These are phyloP conservation scores for Nettapus auritus DNA, from an alignment of 2,113 vertebrate species.

Conservation along the genomic window DNA sequence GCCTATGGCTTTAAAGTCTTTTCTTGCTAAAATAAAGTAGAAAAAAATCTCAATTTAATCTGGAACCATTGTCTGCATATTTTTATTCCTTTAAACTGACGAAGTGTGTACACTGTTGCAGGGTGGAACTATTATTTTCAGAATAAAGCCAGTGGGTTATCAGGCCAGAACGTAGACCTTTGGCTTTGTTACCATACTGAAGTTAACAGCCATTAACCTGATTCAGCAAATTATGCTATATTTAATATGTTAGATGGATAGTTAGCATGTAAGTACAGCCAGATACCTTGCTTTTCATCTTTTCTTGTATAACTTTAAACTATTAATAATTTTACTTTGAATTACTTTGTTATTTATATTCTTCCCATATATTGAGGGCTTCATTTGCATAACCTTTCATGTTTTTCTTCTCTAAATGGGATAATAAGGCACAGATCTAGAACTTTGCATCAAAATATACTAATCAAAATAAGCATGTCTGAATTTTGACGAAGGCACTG, in stretches of 20 bases:
- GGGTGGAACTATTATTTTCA: background rate
- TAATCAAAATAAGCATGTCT: background rate
- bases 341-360: background rate
- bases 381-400: background rate
- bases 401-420: background rate
- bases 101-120: background rate
- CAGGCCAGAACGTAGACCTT: background rate
- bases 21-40: background rate
- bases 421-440: background rate
- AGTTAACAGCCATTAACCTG: background rate
- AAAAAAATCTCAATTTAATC: background rate
- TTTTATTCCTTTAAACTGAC: background rate
- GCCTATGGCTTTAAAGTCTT: background rate
- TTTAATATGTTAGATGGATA: background rate
- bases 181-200: background rate
- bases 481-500: background rate
- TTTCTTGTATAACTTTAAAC: background rate
- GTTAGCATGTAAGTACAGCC: background rate
- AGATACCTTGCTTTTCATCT: conserved; percentile 3
- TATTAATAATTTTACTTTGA: conserved; percentile 1
- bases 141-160: background rate
- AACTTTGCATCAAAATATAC: background rate
- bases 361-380: background rate
- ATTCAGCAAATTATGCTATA: background rate
- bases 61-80: background rate